Conservation (phyloP, 2,113 vertebrate genomes). For the Varanus salvator region DNA sequence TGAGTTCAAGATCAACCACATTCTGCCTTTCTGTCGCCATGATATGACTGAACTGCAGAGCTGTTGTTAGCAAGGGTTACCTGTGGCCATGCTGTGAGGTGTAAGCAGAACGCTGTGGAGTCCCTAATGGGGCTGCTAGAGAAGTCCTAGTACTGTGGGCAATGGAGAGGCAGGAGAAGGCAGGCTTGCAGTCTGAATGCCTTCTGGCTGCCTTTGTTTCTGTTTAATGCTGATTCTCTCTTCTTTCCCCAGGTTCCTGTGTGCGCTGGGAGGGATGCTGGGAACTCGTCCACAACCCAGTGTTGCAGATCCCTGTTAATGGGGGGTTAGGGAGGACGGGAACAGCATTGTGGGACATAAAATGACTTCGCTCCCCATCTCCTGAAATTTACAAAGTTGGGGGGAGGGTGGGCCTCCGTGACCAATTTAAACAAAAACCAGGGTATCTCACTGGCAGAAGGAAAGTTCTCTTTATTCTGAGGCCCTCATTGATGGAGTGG, state of each 20-base stretch:
- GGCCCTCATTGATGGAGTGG: constrained; percentile 57
- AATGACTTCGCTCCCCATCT: constrained; percentile 64
- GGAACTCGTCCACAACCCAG: constrained; percentile 88
- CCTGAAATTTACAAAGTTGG: constrained; percentile 46
- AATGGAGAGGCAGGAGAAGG: too few relatives aligned
- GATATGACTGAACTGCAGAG: neutral
- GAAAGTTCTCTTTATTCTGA: constrained; percentile 46
- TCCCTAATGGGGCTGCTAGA: neutral
- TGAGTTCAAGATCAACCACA: neutral
- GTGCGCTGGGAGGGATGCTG: constrained; percentile 83
- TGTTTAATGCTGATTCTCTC: neutral
- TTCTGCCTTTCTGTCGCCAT: neutral
- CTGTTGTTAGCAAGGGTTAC: neutral
- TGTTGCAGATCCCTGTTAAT: constrained; percentile 89
- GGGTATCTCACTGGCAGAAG: constrained; percentile 64
- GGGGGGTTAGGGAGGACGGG: constrained; percentile 87
- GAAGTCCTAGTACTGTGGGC: too few relatives aligned
- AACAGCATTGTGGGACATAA: constrained; percentile 79
- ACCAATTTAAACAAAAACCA: constrained; percentile 68
- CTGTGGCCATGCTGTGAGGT: neutral
- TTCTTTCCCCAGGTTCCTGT: constrained; percentile 81
- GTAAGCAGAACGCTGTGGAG: neutral
- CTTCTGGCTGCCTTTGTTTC: neutral
- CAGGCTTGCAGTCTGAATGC: neutral
- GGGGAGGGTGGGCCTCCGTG: constrained; percentile 62